phyloP scores from a whole-genome alignment of 2,797 vertebrate genomes.

The Peromyscus nudipes region DNA sequence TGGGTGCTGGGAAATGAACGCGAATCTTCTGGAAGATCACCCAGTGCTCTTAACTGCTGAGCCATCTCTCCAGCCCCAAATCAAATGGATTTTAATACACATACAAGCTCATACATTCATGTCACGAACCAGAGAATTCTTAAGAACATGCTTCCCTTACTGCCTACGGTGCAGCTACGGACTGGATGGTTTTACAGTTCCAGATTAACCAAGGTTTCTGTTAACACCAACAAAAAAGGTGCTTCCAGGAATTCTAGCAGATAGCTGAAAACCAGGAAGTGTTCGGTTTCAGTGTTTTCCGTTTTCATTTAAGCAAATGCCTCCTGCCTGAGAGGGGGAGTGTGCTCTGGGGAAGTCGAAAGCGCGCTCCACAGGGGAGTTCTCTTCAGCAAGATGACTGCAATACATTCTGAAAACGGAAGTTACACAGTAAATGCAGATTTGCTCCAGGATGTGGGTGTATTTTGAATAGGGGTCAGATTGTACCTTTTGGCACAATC shows the following conservation, averaged over 20 bases:
- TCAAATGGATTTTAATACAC: background rate
- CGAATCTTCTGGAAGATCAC: background rate
- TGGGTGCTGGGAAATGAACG: background rate
- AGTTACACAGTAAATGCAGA: conserved; percentile 40
- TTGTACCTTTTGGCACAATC: background rate
- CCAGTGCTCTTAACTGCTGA: background rate
- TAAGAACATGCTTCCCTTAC: background rate
- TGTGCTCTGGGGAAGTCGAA: background rate
- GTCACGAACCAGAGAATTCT: background rate
- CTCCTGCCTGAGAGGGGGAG: conserved; percentile 4
- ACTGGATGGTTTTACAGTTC: conserved; percentile 37
- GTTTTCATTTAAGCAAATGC: conserved; percentile 36
- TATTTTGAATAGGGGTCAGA: background rate
- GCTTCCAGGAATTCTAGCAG: conserved; percentile 32
- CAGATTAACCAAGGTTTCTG: conserved; percentile 61
- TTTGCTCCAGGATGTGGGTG: background rate
- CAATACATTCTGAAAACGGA: conserved; percentile 44
- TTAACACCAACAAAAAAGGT: background rate
- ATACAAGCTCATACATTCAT: background rate
- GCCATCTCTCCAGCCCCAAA: background rate
- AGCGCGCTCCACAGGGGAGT: background rate
- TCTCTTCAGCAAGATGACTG: conserved; percentile 12
- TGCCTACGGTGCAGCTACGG: background rate
- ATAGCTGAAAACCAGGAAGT: conserved; percentile 20
- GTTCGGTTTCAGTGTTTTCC: background rate